Percentiles rank a stretch among this genome's conserved stretches.
These are phyloP conservation scores for Phalacrocorax pelagicus DNA, from an alignment of 2,113 vertebrate genomes.

Conservation along the genomic window DNA sequence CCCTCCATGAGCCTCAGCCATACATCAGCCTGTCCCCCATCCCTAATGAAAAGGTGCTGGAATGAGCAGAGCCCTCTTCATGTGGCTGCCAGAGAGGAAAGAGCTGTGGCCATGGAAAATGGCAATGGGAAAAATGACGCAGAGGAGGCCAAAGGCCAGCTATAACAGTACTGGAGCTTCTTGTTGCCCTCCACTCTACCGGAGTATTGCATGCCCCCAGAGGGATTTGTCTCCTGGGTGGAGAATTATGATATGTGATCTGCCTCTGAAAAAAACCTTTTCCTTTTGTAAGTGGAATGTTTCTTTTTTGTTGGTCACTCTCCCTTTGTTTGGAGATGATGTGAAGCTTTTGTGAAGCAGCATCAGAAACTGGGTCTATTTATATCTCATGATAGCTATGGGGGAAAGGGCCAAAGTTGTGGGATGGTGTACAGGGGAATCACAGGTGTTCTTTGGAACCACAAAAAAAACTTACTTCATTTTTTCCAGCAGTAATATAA, in stretches of 20 bases:
- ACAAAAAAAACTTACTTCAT: not conserved
- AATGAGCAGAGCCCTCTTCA: not conserved
- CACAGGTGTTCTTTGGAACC: not conserved
- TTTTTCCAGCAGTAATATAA: not conserved
- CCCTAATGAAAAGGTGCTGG: not conserved
- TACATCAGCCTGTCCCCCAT: not conserved
- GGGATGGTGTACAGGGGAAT: not conserved
- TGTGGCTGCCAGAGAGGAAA: not conserved
- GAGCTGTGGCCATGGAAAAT: not conserved
- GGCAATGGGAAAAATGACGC: not conserved
- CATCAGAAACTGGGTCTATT: not conserved
- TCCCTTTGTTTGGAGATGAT: not conserved
- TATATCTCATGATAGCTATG: not conserved
- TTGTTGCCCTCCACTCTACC: not conserved
- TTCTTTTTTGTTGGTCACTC: not conserved
- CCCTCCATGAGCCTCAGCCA: not conserved
- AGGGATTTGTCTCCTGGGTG: not conserved
- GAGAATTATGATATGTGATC: not conserved
- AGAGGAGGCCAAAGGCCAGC: not conserved
- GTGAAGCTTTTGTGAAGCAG: not conserved
- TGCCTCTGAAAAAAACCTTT: not conserved
- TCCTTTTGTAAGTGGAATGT: not conserved
- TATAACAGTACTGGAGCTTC: not conserved
- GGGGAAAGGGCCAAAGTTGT: not conserved
- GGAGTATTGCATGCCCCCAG: not conserved